These are phyloP conservation scores for Hesperophylax magnus DNA, from an alignment of 1,140 invertebrate species.

Conservation along the genomic window DNA sequence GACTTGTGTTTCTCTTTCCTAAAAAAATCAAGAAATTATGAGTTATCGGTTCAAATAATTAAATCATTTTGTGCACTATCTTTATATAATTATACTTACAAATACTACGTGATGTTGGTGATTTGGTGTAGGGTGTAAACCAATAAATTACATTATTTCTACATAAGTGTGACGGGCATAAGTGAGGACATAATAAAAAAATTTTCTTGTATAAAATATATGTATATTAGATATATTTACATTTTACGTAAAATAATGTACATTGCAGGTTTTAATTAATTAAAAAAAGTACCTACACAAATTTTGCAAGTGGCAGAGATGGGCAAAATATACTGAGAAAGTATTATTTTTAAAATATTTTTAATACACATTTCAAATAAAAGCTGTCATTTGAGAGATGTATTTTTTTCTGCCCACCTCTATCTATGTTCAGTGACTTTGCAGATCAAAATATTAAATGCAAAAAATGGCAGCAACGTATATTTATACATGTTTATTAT, in stretches of 20 bases:
- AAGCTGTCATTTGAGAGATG: constrained; percentile 33
- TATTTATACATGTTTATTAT: constrained; percentile 19
- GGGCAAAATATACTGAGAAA: constrained; percentile 45
- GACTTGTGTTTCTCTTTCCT: constrained; percentile 48
- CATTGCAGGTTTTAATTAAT: constrained; percentile 48
- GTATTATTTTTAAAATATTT: constrained; percentile 37
- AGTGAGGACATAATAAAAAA: constrained; percentile 38
- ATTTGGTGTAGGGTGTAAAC: not conserved
- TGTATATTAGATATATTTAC: constrained; percentile 54
- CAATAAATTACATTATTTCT: not conserved
- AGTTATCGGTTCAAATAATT: no score
- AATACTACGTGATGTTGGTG: not conserved
- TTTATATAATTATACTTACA: not conserved
- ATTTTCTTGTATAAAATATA: constrained; percentile 45
- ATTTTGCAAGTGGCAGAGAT: constrained; percentile 52
- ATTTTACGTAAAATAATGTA: constrained; percentile 54
- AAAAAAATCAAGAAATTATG: constrained; percentile 44
- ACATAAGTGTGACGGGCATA: not conserved
- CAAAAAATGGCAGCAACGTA: constrained; percentile 19
- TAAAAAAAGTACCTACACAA: constrained; percentile 47
- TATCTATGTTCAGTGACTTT: constrained; percentile 40
- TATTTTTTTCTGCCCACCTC: constrained; percentile 51
- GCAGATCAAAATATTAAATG: constrained; percentile 43
- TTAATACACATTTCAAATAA: constrained; percentile 47
- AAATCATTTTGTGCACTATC: no score